phyloP scores from a whole-genome alignment of 2,113 vertebrate species.

The Hypomesus transpacificus region DNA sequence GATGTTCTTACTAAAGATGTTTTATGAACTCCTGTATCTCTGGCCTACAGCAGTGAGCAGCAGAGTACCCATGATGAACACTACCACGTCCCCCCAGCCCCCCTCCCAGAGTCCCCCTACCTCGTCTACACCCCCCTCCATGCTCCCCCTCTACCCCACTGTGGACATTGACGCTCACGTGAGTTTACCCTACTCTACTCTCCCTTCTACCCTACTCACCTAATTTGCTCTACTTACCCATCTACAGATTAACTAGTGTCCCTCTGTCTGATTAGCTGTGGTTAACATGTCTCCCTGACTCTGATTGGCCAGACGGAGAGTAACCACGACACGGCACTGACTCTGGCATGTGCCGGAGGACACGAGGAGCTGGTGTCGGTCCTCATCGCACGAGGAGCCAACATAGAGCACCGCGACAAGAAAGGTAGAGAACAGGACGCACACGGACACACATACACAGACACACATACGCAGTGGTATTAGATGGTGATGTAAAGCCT shows the following conservation, averaged over 20 bases:
- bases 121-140: conserved; percentile 72
- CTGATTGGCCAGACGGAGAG: conserved; percentile 78
- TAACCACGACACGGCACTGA: conserved; percentile 87
- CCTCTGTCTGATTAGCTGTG: background rate
- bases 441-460: background rate
- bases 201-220: background rate
- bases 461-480: background rate
- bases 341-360: conserved; percentile 83
- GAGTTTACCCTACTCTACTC: conserved; percentile 42
- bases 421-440: conserved; percentile 70
- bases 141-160: conserved; percentile 80
- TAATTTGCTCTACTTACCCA: background rate
- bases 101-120: conserved; percentile 67
- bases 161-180: conserved; percentile 89
- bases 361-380: conserved; percentile 89
- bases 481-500: too few species aligned
- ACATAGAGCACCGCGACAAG: conserved; percentile 88
- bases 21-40: background rate
- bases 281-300: background rate
- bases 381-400: conserved; percentile 83
- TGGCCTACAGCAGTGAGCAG: conserved; percentile 79
- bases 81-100: conserved; percentile 71
- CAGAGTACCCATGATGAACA: conserved; percentile 78
- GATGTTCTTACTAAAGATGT: too few species aligned
- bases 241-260: background rate